phyloP scores from a whole-genome alignment of 2,888 invertebrate species.

The Taphrorychus bicolor region DNA sequence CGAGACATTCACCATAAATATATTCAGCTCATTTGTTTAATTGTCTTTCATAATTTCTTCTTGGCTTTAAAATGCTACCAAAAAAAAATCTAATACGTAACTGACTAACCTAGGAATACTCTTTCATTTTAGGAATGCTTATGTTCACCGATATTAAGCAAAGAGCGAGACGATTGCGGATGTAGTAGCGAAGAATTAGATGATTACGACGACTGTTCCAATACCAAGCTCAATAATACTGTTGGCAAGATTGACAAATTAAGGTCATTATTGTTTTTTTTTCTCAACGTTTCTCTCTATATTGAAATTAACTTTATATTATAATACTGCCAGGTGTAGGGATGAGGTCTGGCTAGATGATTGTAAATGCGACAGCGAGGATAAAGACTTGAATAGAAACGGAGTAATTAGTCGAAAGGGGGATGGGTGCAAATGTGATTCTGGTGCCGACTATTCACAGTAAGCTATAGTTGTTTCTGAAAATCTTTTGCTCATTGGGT shows the following conservation, averaged over 20 bases:
- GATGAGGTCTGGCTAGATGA: constrained; percentile 53
- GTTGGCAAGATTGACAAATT: constrained; percentile 44
- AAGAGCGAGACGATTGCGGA: constrained; percentile 29
- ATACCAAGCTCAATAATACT: constrained; percentile 29
- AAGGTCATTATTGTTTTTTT: constrained; percentile 28
- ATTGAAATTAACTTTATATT: neutral
- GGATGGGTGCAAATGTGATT: constrained; percentile 56
- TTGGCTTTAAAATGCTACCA: too few relatives aligned
- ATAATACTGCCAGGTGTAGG: constrained; percentile 42
- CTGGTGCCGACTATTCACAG: constrained; percentile 12
- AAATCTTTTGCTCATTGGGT: neutral
- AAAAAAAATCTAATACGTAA: too few relatives aligned
- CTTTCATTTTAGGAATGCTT: constrained; percentile 34
- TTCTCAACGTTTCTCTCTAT: neutral
- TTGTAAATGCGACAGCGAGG: constrained; percentile 54
- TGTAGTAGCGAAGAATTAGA: constrained; percentile 37
- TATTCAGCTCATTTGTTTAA: too few relatives aligned
- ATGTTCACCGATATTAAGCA: constrained; percentile 27
- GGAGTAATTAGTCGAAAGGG: constrained; percentile 19
- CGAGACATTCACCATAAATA: too few relatives aligned
- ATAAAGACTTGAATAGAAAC: constrained; percentile 42
- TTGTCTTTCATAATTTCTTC: too few relatives aligned
- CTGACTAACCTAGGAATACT: too few relatives aligned
- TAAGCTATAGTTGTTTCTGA: neutral
- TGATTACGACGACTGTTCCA: constrained; percentile 37